Evolutionary conservation across 2,797 vertebrate genomes (phyloP), one percentile per base, ranked within the genome.

Genomic region (Gastrophryne carolinensis): DNA sequence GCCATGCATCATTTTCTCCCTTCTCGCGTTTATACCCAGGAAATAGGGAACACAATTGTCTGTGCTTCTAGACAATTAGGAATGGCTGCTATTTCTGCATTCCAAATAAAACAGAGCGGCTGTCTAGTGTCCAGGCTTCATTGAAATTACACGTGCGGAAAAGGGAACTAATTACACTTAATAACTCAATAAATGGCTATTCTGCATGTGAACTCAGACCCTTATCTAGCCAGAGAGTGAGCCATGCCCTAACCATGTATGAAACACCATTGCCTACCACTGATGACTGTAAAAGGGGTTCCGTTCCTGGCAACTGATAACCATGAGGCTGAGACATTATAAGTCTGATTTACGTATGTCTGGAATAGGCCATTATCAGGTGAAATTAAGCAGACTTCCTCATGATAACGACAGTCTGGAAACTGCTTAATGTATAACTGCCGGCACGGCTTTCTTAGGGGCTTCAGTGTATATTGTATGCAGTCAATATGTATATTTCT

Each of bases 31-130:
- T 15, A 27, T 15, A 29, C 19, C 39, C 23, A 19, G 30, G 54
- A n/a, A 52, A 30, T 3, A 66, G n/a, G 47, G 52, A n/a, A 9
- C n/a, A 21, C 50, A 54, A 68, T 37, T n/a, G 52, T n/a, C 8
- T 23, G 47, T 52, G 15, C 52, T 52, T 30, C 44, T 35, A 24
- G 15, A 37, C 30, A 67, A 56, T 17, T 54, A 56, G 13, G 32
- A 56, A 54, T 54, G 37, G 27, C 21, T 26, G 3, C 19, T 49
- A 24, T 12, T 13, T 54, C n/a, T 27, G 15, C 34, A 37, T 67
- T 75, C 47, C 64, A 76, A 63, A 27, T 47, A 32, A 70, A 70
- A 70, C 47, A 54, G 13, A 58, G 29, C n/a, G 6, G 12, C 73
- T 26, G 47, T 69, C 47, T 69, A 15, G 8, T 19, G 23, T 54